phyloP scores from a whole-genome alignment of 1,140 invertebrate species.

The Drosophila ficusphila region DNA sequence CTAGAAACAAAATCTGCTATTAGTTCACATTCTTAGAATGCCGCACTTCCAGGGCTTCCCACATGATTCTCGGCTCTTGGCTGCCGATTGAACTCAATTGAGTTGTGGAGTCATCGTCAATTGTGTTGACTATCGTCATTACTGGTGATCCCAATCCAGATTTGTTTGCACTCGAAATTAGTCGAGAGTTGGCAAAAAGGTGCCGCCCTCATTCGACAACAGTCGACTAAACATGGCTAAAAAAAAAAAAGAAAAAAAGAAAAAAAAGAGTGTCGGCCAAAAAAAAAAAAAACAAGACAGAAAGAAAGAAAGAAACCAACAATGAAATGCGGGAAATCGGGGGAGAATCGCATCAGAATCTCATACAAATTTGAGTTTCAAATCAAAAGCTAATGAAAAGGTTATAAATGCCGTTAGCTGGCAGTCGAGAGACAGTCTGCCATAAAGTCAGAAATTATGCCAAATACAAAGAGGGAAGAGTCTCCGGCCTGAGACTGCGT shows the following conservation, averaged over 20 bases:
- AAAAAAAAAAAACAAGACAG: not conserved
- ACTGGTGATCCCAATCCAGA: conserved; percentile 51
- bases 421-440: conserved; percentile 26
- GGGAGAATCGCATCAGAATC: conserved; percentile 42
- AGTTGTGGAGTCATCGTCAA: conserved; percentile 33
- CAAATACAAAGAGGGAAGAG: conserved; percentile 27
- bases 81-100: conserved; percentile 6
- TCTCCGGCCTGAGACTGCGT: conserved; percentile 6
- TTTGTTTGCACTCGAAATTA: conserved; percentile 64
- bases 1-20: conserved; percentile 30
- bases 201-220: conserved; percentile 57
- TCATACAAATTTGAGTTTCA: conserved; percentile 67
- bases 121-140: conserved; percentile 6
- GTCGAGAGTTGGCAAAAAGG: conserved; percentile 47
- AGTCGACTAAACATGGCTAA: conserved; percentile 56
- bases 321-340: conserved; percentile 18
- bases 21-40: conserved; percentile 25
- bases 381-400: conserved; percentile 78
- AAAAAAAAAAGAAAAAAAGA: conserved; percentile 5
- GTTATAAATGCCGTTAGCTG: conserved; percentile 73
- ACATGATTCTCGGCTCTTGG: conserved; percentile 7
- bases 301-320: conserved; percentile 5
- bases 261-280: not conserved
- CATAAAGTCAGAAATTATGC: conserved; percentile 64
- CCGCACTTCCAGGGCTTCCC: conserved; percentile 31